These are phyloP conservation scores for Pelagia noctiluca DNA, from an alignment of 30 jellyfish, hydroid and myxozoan genomes.

Conservation along the genomic window DNA sequence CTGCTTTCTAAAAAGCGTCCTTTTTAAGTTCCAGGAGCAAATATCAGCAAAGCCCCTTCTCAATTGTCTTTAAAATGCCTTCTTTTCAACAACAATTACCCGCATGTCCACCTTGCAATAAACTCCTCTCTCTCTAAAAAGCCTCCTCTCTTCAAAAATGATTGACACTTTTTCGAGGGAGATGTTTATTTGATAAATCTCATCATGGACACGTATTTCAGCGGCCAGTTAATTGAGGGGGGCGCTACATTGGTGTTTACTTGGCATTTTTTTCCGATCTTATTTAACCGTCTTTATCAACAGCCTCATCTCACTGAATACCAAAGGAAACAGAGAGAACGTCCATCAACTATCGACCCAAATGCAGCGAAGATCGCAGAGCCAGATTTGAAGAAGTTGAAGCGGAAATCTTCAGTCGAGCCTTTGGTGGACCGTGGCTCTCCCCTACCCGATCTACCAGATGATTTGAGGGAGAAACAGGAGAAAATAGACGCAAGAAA, in stretches of 20 bases:
- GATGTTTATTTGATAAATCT: too few relatives aligned
- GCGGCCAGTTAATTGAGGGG: neutral
- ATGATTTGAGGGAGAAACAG: slow-evolving; percentile 79
- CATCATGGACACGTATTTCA: neutral
- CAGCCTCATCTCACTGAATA: slow-evolving; percentile 92
- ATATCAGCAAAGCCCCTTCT: too few relatives aligned
- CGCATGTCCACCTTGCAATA: too few relatives aligned
- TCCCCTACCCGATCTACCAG: slow-evolving; percentile 97
- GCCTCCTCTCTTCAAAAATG: too few relatives aligned
- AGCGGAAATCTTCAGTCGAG: slow-evolving; percentile 76
- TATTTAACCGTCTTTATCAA: neutral
- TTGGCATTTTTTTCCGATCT: too few relatives aligned
- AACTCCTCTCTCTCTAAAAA: too few relatives aligned
- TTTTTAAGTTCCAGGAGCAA: too few relatives aligned
- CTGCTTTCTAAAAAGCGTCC: too few relatives aligned
- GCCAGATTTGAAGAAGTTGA: slow-evolving; percentile 62
- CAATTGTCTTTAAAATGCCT: too few relatives aligned
- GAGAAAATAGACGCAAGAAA: slow-evolving; percentile 69
- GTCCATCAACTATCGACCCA: slow-evolving; percentile 33
- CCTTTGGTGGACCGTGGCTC: slow-evolving; percentile 82
- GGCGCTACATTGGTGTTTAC: too few relatives aligned
- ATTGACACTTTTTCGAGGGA: too few relatives aligned
- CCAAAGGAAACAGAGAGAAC: slow-evolving; percentile 83
- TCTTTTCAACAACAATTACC: too few relatives aligned
- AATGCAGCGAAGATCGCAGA: slow-evolving; percentile 22